Evolutionary conservation across 2,888 invertebrate species (phyloP).

Genomic region (Lasioglossum zephyrum): DNA sequence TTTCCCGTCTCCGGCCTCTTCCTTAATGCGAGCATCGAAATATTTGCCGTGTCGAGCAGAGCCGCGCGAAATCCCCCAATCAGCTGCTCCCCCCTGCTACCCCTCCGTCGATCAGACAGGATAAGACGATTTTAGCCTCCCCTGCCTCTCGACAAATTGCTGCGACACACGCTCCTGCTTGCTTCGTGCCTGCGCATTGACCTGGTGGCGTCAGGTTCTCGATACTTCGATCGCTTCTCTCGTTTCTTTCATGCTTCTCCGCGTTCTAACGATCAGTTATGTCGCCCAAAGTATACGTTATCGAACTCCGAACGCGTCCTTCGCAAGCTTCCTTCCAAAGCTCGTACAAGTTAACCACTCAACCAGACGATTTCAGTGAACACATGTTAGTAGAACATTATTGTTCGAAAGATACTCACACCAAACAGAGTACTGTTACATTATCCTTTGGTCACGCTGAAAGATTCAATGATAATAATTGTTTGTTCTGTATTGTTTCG

Average conservation of each 20-base stretch:
- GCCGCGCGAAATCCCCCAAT: constrained; percentile 34
- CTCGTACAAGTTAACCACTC: not conserved
- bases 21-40: constrained; percentile 55
- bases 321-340: not conserved
- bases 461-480: too few relatives aligned
- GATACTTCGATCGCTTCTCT: not conserved
- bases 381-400: too few relatives aligned
- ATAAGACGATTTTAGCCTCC: not conserved
- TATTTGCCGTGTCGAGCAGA: constrained; percentile 56
- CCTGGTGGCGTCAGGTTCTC: constrained; percentile 5
- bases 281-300: not conserved
- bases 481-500: too few relatives aligned
- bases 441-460: too few relatives aligned
- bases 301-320: not conserved
- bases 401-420: too few relatives aligned
- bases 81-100: not conserved
- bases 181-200: constrained; percentile 12
- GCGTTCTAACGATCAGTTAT: constrained; percentile 7
- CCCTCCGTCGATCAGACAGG: constrained; percentile 1
- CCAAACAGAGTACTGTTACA: too few relatives aligned
- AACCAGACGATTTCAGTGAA: not conserved
- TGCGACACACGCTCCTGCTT: not conserved
- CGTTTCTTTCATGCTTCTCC: not conserved
- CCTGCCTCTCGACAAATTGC: constrained; percentile 1
- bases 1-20: constrained; percentile 40